Evolutionary conservation across 2,797 vertebrate genomes (phyloP).

Genomic region (Anguilla anguilla): DNA sequence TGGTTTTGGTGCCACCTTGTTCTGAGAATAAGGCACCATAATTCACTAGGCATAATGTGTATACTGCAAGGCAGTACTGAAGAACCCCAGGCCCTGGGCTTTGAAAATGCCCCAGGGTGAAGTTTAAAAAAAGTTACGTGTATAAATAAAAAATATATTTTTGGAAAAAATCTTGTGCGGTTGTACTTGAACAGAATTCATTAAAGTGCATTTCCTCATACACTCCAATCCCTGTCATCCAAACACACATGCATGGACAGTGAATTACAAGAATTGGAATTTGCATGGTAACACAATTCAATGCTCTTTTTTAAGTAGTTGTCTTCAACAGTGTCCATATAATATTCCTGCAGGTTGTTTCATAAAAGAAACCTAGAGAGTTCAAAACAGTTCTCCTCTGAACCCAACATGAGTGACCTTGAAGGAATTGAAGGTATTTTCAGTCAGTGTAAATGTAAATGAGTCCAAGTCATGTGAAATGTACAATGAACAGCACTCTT

Average conservation of each 20-base stretch:
- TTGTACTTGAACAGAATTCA: slow-evolving; percentile 44
- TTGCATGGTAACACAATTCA: slow-evolving; percentile 20
- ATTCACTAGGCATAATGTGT: slow-evolving; percentile 61
- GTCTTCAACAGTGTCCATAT: slow-evolving; percentile 16
- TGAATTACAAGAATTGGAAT: slow-evolving; percentile 34
- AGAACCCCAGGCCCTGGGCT: slow-evolving; percentile 48
- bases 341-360: slow-evolving; percentile 3
- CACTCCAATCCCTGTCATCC: slow-evolving; percentile 46
- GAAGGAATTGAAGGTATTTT: slow-evolving; percentile 2
- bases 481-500: slow-evolving; percentile 10
- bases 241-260: slow-evolving; percentile 31
- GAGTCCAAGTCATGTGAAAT: background rate
- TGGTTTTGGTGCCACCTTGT: background rate
- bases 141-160: slow-evolving; percentile 42
- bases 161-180: slow-evolving; percentile 13
- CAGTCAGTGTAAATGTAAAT: background rate
- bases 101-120: slow-evolving; percentile 58
- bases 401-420: background rate
- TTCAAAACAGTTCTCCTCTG: background rate
- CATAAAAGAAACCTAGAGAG: background rate
- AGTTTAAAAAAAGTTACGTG: slow-evolving; percentile 35
- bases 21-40: slow-evolving; percentile 56
- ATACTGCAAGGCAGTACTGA: slow-evolving; percentile 53
- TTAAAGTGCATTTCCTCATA: slow-evolving; percentile 45
- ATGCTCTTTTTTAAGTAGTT: slow-evolving; percentile 11